These are phyloP conservation scores for Macrosoma leucophasiata DNA, from an alignment of 2,888 invertebrate genomes.

Conservation along the genomic window DNA sequence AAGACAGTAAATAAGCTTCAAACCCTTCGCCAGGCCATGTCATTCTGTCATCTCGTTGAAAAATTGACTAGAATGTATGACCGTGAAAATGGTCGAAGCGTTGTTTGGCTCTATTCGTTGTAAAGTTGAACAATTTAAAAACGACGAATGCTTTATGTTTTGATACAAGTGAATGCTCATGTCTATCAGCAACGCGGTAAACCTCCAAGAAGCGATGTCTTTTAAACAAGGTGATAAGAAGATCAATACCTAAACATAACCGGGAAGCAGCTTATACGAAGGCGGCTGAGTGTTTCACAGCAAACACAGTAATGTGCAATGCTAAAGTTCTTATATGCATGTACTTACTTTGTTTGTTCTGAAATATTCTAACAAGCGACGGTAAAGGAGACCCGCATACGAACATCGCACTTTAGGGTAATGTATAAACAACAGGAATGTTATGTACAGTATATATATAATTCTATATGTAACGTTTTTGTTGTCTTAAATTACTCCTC, in stretches of 20 bases:
- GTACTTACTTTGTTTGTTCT: slow-evolving; percentile 77
- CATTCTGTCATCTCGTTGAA: too few relatives aligned
- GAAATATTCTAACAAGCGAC: slow-evolving; percentile 44
- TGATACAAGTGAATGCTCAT: too few relatives aligned
- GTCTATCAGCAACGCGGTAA: too few relatives aligned
- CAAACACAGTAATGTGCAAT: slow-evolving; percentile 76
- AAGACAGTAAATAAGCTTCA: too few relatives aligned
- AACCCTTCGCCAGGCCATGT: too few relatives aligned
- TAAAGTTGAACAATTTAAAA: too few relatives aligned
- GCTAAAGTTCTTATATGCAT: slow-evolving; percentile 68
- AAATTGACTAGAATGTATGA: too few relatives aligned
- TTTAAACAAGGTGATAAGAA: slow-evolving; percentile 6
- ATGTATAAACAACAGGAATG: slow-evolving; percentile 76
- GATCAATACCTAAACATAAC: slow-evolving; percentile 8
- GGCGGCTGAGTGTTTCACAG: slow-evolving; percentile 57
- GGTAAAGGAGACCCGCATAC: slow-evolving; percentile 26
- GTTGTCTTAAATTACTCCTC: slow-evolving; percentile 75
- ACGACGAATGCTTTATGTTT: too few relatives aligned
- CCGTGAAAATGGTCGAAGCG: too few relatives aligned
- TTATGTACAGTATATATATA: slow-evolving; percentile 72
- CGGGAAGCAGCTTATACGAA: slow-evolving; percentile 14
- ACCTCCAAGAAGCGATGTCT: background rate
- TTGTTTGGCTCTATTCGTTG: too few relatives aligned
- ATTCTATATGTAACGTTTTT: slow-evolving; percentile 77
- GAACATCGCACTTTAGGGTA: slow-evolving; percentile 66